Conservation (phyloP, 2,888 invertebrate genomes). For the Tipula lateralis region DNA sequence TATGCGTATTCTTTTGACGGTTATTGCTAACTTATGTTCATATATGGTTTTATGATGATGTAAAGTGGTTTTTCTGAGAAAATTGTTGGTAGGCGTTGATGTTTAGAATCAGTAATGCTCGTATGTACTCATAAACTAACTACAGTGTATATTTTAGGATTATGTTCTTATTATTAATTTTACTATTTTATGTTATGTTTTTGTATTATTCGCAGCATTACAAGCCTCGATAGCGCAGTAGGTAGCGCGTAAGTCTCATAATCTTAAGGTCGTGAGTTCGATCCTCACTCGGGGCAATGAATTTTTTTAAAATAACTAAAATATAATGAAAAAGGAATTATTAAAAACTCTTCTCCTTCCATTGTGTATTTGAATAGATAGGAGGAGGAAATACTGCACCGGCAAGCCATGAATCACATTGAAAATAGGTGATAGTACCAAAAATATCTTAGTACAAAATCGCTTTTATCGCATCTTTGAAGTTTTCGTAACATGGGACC, state of each 20-base stretch:
- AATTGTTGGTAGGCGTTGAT: not conserved
- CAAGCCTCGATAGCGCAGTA: constrained; percentile 31
- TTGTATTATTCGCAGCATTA: not conserved
- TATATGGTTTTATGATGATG: not conserved
- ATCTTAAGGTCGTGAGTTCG: constrained; percentile 32
- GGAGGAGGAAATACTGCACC: too few relatives aligned
- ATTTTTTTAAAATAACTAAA: too few relatives aligned
- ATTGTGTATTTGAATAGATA: too few relatives aligned
- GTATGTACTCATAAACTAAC: too few relatives aligned
- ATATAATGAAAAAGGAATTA: too few relatives aligned
- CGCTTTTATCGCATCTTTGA: too few relatives aligned
- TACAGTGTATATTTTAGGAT: not conserved
- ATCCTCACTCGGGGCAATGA: constrained; percentile 31
- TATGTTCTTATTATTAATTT: not conserved
- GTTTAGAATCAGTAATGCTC: too few relatives aligned
- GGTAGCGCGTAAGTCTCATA: constrained; percentile 31
- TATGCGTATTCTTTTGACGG: not conserved
- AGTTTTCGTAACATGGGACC: too few relatives aligned
- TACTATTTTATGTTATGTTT: not conserved
- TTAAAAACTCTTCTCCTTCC: too few relatives aligned
- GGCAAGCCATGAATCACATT: too few relatives aligned
- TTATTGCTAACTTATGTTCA: not conserved
- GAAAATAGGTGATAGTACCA: too few relatives aligned
- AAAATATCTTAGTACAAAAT: too few relatives aligned
- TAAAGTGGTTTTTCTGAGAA: not conserved